These are phyloP conservation scores for Pangasianodon gigas DNA, from an alignment of 2,113 vertebrate genomes.

Conservation along the genomic window DNA sequence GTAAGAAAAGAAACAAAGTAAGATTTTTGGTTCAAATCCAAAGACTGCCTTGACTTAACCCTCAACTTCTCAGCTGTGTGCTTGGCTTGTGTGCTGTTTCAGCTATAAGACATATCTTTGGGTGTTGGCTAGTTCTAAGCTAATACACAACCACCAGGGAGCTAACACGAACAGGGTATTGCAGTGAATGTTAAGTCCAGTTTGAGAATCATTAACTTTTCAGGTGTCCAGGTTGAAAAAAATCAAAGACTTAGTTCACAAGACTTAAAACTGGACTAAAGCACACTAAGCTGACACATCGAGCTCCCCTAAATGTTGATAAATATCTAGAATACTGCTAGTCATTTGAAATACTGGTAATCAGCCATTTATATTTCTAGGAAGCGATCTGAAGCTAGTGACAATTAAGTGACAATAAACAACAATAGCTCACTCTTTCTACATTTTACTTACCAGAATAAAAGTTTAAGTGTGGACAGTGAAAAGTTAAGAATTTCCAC, in stretches of 20 bases:
- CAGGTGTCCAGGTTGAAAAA: neutral
- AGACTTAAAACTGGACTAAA: neutral
- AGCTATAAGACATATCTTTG: neutral
- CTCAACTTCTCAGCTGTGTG: no score
- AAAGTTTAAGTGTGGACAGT: neutral
- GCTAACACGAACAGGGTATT: neutral
- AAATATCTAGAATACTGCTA: neutral
- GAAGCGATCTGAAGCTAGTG: neutral
- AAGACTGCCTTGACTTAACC: neutral
- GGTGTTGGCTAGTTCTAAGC: neutral
- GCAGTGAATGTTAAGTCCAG: neutral
- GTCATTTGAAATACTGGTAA: neutral
- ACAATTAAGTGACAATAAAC: neutral
- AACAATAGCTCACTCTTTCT: neutral
- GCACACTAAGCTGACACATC: neutral
- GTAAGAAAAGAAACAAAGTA: neutral
- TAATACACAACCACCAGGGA: neutral
- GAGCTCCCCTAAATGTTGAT: neutral
- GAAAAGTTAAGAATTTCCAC: neutral
- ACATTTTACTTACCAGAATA: neutral
- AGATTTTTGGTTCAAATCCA: neutral
- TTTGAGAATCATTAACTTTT: neutral
- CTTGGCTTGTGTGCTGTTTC: neutral
- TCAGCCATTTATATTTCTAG: neutral
- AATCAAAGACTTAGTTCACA: neutral